Evolutionary conservation across 2,797 vertebrate genomes (phyloP).

Genomic region (Dermochelys coriacea): DNA sequence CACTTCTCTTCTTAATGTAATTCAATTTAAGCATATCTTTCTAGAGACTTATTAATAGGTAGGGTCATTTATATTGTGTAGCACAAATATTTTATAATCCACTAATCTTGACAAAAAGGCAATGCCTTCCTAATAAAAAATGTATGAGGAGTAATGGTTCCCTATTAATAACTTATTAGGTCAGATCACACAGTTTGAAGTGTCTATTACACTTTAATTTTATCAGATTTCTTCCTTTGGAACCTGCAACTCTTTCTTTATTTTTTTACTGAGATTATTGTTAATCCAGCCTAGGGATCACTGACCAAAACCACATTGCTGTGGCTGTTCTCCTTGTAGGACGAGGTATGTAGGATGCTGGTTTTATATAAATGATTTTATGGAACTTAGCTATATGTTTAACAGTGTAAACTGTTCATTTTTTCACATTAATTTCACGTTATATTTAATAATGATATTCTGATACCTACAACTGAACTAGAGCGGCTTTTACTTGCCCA

Average conservation of each 20-base stretch:
- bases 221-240: conserved; percentile 82
- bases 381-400: not conserved
- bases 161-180: conserved; percentile 98
- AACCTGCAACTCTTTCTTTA: conserved; percentile 72
- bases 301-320: not conserved
- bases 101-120: conserved; percentile 95
- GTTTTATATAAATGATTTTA: conserved; percentile 1
- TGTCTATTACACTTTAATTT: conserved; percentile 87
- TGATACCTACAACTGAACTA: not conserved
- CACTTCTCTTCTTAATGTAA: conserved; percentile 86
- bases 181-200: conserved; percentile 88
- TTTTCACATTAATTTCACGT: not conserved
- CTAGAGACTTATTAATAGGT: conserved; percentile 89
- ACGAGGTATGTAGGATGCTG: not conserved
- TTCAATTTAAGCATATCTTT: conserved; percentile 89
- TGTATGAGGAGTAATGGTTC: conserved; percentile 96
- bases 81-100: conserved; percentile 96
- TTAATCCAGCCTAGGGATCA: conserved; percentile 28
- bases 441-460: not conserved
- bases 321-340: conserved; percentile 23
- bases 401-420: not conserved
- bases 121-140: conserved; percentile 94
- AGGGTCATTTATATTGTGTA: conserved; percentile 92
- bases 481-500: not conserved
- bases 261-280: conserved; percentile 74